These are phyloP conservation scores for Cepaea nemoralis DNA, from an alignment of 1,140 invertebrate genomes.

Conservation along the genomic window DNA sequence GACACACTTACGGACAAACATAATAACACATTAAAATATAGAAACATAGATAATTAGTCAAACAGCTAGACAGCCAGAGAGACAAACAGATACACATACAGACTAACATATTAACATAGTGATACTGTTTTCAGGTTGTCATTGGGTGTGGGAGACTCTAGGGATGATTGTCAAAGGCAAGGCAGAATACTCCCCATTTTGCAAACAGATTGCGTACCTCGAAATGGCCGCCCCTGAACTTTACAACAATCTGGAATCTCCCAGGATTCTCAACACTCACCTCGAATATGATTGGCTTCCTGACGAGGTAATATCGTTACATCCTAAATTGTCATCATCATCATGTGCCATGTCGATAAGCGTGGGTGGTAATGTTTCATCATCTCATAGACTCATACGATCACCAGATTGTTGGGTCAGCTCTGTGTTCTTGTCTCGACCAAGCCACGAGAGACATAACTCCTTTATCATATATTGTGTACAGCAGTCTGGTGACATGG, in stretches of 20 bases:
- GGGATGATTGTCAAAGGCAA: neutral
- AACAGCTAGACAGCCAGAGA: neutral
- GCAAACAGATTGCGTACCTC: neutral
- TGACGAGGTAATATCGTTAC: conserved; percentile 10
- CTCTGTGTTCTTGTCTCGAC: too few relatives aligned
- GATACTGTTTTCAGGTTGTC: conserved; percentile 2
- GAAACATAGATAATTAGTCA: neutral
- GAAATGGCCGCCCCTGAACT: conserved; percentile 13
- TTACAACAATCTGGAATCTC: neutral
- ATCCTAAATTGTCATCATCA: too few relatives aligned
- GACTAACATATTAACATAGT: too few relatives aligned
- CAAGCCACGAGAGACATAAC: too few relatives aligned
- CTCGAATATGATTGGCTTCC: neutral
- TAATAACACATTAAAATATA: neutral
- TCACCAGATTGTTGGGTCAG: too few relatives aligned
- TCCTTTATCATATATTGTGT: too few relatives aligned
- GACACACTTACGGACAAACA: neutral
- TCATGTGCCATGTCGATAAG: neutral
- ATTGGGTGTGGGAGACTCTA: conserved; percentile 16
- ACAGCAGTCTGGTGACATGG: too few relatives aligned
- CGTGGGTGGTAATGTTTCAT: too few relatives aligned
- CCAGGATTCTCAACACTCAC: conserved; percentile 19
- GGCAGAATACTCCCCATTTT: neutral
- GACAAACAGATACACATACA: neutral
- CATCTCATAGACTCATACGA: too few relatives aligned